Base-by-base conservation (phyloP, 2,113 vertebrate genomes). In the Ursus arctos region DNA sequence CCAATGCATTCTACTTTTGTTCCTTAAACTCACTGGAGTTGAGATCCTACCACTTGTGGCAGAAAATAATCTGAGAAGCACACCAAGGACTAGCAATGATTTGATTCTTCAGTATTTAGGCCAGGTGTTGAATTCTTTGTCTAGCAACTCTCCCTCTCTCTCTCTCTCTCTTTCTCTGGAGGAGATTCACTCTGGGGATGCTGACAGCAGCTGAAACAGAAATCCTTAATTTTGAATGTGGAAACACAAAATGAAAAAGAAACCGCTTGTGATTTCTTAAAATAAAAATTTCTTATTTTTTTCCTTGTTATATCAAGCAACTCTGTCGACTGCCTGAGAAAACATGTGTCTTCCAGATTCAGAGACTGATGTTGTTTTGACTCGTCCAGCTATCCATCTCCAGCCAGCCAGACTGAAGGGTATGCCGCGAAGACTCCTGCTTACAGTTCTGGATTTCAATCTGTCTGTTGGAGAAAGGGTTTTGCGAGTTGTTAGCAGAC, bases 181-280 rank as follows among this genome's bases (percentile, higher is more conserved):
- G 7, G n/a, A 67, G 49, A 89, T 83, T 92, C 72, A 84, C 24
- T 77, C 1, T 55, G n/a, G 11, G 72, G 57, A 79, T 94, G 33
- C 24, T 43, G 28, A 91, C 12, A 71, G 6, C 3, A 76, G 14
- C 36, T 83, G 31, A 90, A 96, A 92, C 33, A 19, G 2, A 85
- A 88, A 71, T 47, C 36, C 19, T 69, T 94, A 43, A 92, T 92
- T 67, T 92, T 96, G 61, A 63, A 63, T 63, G 67, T n/a, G 57
- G 12, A 72, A 92, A 93, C 92, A 72, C 14, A 59, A 90, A 96
- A 28, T 21, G 1, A 63, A 80, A 95, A 83, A 51, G 40, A 90
- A 93, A 90, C 10, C 13, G 65, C 33, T 67, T 69, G 6, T 51
- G 55, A 80, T 63, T 95, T 92, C 26, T 83, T 88, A 57, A 84